Base-by-base conservation (phyloP, 2,888 invertebrate species). In the Gastrophysa polygoni region DNA sequence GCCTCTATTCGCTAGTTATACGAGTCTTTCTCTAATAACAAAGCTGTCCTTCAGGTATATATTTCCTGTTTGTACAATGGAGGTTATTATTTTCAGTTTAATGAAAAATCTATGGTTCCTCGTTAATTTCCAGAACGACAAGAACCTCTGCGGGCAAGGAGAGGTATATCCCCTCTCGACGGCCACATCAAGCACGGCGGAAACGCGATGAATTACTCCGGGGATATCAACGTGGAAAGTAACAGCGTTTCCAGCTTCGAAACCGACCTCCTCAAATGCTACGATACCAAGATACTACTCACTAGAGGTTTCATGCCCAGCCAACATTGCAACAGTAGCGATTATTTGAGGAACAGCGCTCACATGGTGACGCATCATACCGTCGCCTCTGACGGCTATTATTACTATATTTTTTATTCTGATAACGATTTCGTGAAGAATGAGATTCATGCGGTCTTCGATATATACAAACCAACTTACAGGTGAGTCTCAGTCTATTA, bases 401-500 rank as follows among this genome's bases (percentile, higher is more conserved):
- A 93, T 78, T 94, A 94, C 81, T 94, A 93, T 73, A 92, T 94
- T 71, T 93, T 94, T 81, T 93, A 93, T 76, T 93, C 92, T 73
- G 92, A 94, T 78, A 93, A 93, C 81, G 93, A 92, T 78, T 83
- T 89, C 71, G 88, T 90, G 8, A 86, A 84, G 50, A 94, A 93
- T 80, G 89, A 91, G 75, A 91, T 94, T 72, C 91, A 93, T 81
- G 91, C 91, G 5, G 86, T 92, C 66, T 93, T 94, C 78, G 91
- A 93, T 82, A 92, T 94, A 75, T 89, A 89, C 74, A 93, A 93
- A 74, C 92, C 93, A 11, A 91, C 92, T 68, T 91, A 91, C 82
- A 89, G 38, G 38, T 38, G 38, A 38, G 38, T 38, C 14, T 2
- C 6, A n/a, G n/a, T n/a, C n/a, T n/a, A n/a, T n/a, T n/a, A n/a